Evolutionary conservation across 2,888 invertebrate genomes (phyloP).

Genomic region (Trissolcus brochymenae): DNA sequence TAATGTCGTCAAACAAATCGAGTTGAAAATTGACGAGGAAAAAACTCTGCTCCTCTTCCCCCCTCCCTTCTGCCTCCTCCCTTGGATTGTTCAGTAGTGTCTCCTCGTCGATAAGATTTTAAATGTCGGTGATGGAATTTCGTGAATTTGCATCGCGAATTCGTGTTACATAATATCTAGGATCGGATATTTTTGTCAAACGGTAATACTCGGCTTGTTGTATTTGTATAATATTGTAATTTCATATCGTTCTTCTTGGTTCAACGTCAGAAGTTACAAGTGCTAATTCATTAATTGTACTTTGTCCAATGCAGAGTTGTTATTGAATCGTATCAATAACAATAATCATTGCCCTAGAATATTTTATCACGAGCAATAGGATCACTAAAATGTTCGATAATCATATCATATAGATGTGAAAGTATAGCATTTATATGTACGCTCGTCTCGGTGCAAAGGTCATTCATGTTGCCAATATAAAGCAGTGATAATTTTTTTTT

Average conservation of each 20-base stretch:
- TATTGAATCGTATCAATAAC: neutral
- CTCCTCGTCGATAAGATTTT: slow-evolving; percentile 15
- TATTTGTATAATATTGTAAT: too few species aligned
- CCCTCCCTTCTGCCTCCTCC: neutral
- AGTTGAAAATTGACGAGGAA: slow-evolving; percentile 20
- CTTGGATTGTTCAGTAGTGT: too few species aligned
- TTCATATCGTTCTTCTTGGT: too few species aligned
- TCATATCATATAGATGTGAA: neutral
- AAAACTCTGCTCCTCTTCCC: slow-evolving; percentile 15
- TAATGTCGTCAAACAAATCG: slow-evolving; percentile 31
- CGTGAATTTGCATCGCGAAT: too few species aligned
- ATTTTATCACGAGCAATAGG: slow-evolving; percentile 1
- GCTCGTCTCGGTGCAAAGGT: neutral
- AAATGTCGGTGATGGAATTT: neutral
- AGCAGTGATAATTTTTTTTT: neutral
- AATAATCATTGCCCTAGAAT: neutral
- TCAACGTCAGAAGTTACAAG: too few species aligned
- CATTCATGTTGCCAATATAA: neutral
- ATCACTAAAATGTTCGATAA: slow-evolving; percentile 1
- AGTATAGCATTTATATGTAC: neutral
- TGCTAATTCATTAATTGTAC: too few species aligned
- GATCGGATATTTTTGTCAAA: too few species aligned
- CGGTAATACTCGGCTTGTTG: too few species aligned
- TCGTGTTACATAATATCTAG: too few species aligned
- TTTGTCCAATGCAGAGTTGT: too few species aligned